A percentile compares a stretch with the other conserved stretches of the same genome.
These are phyloP conservation scores for Shargacucullia verbasci DNA, from an alignment of 2,888 invertebrate species.

Conservation along the genomic window DNA sequence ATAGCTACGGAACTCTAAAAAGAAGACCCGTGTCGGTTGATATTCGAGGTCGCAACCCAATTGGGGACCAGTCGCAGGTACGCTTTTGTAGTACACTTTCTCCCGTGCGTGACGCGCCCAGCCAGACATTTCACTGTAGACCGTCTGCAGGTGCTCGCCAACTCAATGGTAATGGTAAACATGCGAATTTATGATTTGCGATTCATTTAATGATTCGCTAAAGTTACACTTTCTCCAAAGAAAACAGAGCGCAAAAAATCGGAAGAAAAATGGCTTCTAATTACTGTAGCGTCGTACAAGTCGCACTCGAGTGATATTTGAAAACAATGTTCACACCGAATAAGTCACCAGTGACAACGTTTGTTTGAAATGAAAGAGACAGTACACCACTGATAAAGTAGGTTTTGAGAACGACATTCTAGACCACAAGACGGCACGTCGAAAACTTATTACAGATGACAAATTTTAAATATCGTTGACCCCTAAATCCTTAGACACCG, in stretches of 20 bases:
- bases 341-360: slow-evolving; percentile 28
- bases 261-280: slow-evolving; percentile 46
- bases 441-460: slow-evolving; percentile 63
- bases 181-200: slow-evolving; percentile 66
- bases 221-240: slow-evolving; percentile 69
- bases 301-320: slow-evolving; percentile 41
- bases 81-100: slow-evolving; percentile 86
- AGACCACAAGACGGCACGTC: slow-evolving; percentile 65
- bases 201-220: slow-evolving; percentile 66
- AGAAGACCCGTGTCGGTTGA: slow-evolving; percentile 76
- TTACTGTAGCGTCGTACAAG: slow-evolving; percentile 45
- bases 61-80: slow-evolving; percentile 84
- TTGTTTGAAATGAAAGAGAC: slow-evolving; percentile 52
- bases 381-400: slow-evolving; percentile 59
- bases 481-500: slow-evolving; percentile 62
- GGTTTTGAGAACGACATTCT: slow-evolving; percentile 75
- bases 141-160: slow-evolving; percentile 65
- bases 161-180: slow-evolving; percentile 59
- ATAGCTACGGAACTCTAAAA: slow-evolving; percentile 56
- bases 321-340: slow-evolving; percentile 35
- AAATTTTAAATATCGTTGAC: slow-evolving; percentile 75
- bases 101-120: slow-evolving; percentile 83
- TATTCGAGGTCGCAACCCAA: slow-evolving; percentile 87
- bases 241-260: slow-evolving; percentile 61
- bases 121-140: slow-evolving; percentile 78